Evolutionary conservation across 2,888 invertebrate genomes (phyloP).

Genomic region (Lordiphosa andalusiaca): DNA sequence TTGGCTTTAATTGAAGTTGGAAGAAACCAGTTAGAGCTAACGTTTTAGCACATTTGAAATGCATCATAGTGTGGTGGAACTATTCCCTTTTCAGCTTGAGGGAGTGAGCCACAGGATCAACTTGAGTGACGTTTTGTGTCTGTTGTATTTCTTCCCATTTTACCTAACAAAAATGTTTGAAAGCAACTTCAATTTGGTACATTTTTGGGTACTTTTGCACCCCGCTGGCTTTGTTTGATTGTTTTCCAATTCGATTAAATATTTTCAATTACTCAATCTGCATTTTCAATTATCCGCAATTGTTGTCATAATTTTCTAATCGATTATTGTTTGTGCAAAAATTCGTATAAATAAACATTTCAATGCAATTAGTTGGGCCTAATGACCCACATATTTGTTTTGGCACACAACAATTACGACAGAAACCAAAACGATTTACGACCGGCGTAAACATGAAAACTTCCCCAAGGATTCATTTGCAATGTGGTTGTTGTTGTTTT

Average conservation of each 20-base stretch:
- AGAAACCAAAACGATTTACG: conserved; percentile 23
- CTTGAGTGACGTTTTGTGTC: too few relatives aligned
- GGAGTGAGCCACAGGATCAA: too few relatives aligned
- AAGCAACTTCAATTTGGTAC: neutral
- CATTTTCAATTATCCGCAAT: conserved; percentile 40
- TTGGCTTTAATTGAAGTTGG: too few relatives aligned
- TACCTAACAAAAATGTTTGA: too few relatives aligned
- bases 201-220: neutral
- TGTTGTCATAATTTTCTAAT: conserved; percentile 50
- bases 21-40: too few relatives aligned
- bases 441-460: conserved; percentile 31
- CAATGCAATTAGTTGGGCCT: conserved; percentile 54
- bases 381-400: conserved; percentile 60
- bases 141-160: too few relatives aligned
- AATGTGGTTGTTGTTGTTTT: too few relatives aligned
- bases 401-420: conserved; percentile 33
- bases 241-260: conserved; percentile 1
- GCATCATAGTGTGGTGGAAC: too few relatives aligned
- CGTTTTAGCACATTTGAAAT: too few relatives aligned
- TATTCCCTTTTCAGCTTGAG: too few relatives aligned
- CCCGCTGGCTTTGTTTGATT: neutral
- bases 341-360: conserved; percentile 42
- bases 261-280: conserved; percentile 10
- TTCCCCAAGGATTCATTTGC: conserved; percentile 44
- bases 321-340: conserved; percentile 47